phyloP scores from a whole-genome alignment of 2,888 invertebrate species.

The Tiliacea citrago region DNA sequence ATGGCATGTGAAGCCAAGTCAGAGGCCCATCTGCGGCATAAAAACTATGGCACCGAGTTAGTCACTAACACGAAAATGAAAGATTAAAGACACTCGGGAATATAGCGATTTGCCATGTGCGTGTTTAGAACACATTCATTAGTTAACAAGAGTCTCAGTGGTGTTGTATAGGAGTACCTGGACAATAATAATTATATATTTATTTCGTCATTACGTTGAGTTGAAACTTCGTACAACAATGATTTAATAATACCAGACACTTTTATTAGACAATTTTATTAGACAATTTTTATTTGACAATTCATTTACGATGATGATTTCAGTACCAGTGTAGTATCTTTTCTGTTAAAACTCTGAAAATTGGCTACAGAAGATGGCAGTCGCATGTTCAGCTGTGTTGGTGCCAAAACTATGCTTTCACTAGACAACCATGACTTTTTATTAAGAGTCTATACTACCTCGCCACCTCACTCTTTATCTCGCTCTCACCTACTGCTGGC shows the following conservation, averaged over 20 bases:
- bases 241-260: conserved; percentile 2
- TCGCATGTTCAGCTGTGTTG: not conserved
- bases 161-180: conserved; percentile 13
- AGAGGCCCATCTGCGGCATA: too few species aligned
- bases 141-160: conserved; percentile 2
- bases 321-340: not conserved
- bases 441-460: too few species aligned
- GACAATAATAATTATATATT: conserved; percentile 16
- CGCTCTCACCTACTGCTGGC: too few species aligned
- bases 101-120: conserved; percentile 25
- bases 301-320: not conserved
- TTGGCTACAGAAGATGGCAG: not conserved
- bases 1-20: too few species aligned
- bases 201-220: conserved; percentile 22
- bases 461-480: too few species aligned
- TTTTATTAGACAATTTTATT: too few species aligned
- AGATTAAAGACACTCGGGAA: conserved; percentile 6
- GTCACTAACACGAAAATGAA: too few species aligned
- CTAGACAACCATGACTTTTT: not conserved
- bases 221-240: conserved; percentile 13
- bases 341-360: conserved; percentile 3
- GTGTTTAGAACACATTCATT: conserved; percentile 36
- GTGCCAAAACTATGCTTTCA: conserved; percentile 23
- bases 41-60: too few species aligned
- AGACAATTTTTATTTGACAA: too few species aligned